Conservation (phyloP, 2,113 vertebrate genomes). For the Bufo bufo region DNA sequence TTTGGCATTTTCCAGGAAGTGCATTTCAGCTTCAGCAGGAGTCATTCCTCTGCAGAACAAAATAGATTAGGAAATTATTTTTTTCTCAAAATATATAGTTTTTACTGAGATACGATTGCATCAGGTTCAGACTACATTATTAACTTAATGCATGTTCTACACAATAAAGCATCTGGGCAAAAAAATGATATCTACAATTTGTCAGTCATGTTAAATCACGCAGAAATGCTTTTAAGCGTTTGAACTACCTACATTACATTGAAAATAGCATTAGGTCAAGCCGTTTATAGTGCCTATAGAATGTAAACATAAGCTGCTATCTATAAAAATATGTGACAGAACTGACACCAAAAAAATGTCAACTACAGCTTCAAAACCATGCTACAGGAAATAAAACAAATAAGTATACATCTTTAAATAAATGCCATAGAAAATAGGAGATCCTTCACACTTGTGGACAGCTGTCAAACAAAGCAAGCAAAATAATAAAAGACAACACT, state of each 20-base stretch:
- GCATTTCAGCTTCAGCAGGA: slow-evolving; percentile 93
- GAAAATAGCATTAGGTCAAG: not conserved
- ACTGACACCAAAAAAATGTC: not conserved
- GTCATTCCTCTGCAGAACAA: slow-evolving; percentile 87
- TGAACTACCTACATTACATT: not conserved
- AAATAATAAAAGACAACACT: not conserved
- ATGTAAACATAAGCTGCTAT: slow-evolving; percentile 9
- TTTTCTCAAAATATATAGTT: not conserved
- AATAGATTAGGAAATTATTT: not conserved
- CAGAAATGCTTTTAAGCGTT: not conserved
- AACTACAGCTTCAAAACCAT: not conserved
- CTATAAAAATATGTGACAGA: not conserved
- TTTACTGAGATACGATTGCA: not conserved
- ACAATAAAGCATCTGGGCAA: not conserved
- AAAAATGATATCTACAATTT: not conserved
- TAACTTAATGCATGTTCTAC: not conserved
- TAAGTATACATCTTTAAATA: not conserved
- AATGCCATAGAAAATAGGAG: not conserved
- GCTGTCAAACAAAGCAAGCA: not conserved
- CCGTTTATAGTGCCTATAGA: not conserved
- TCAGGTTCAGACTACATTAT: not conserved
- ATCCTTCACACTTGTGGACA: not conserved
- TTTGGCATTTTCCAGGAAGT: slow-evolving; percentile 97
- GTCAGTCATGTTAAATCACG: not conserved
- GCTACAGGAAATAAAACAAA: not conserved